Conservation (phyloP, 2,113 vertebrate species). For the Urocolius indicus region DNA sequence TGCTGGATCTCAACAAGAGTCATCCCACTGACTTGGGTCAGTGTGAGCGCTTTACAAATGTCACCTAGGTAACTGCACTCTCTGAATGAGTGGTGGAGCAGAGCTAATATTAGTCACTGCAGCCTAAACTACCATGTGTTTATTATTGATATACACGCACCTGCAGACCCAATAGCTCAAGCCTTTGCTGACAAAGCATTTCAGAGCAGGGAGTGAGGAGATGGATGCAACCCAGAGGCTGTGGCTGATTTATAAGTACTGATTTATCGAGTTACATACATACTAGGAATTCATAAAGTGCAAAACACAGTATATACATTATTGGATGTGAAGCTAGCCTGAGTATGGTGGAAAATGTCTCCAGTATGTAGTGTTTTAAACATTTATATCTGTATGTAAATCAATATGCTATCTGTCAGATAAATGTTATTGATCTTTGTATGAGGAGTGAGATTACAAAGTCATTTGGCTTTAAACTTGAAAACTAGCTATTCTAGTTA, state of each 20-base stretch:
- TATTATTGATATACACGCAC: slow-evolving; percentile 34
- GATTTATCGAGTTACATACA: slow-evolving; percentile 10
- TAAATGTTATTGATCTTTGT: background rate
- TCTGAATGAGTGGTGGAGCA: background rate
- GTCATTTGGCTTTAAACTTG: background rate
- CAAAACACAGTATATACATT: background rate
- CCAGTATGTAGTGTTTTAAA: background rate
- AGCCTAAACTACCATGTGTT: background rate
- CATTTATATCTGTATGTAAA: background rate
- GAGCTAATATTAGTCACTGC: background rate
- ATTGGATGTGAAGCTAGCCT: background rate
- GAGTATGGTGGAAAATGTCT: background rate
- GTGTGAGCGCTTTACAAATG: background rate
- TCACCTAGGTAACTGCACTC: background rate
- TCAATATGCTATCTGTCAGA: background rate
- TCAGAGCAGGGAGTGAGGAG: background rate
- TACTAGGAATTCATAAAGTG: background rate
- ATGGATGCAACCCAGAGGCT: background rate
- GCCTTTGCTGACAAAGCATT: slow-evolving; percentile 44
- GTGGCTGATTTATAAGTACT: slow-evolving; percentile 17
- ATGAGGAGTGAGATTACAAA: background rate
- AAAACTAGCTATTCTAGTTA: background rate
- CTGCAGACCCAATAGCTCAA: slow-evolving; percentile 31
- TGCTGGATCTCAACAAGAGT: background rate
- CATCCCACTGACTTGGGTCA: background rate